These are phyloP conservation scores for Pedionomus torquatus DNA, from an alignment of 2,113 vertebrate genomes.

Conservation along the genomic window DNA sequence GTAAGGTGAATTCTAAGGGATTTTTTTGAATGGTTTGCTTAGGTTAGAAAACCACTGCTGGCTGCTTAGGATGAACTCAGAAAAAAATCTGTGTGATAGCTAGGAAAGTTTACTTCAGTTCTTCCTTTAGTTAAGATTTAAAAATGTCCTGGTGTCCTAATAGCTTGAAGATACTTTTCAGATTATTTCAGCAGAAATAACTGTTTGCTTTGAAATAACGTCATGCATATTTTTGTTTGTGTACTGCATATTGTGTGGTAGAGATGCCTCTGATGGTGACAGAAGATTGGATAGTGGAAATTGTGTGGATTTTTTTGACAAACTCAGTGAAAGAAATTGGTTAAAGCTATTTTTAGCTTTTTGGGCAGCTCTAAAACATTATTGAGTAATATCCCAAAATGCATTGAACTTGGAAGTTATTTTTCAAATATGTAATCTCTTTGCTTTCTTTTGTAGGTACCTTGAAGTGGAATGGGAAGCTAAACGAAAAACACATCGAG, in stretches of 20 bases:
- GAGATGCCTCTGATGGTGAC: neutral
- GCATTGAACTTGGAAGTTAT: neutral
- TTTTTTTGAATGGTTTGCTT: neutral
- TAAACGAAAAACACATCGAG: slow-evolving; percentile 80
- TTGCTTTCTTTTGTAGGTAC: slow-evolving; percentile 80
- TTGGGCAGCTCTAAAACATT: neutral
- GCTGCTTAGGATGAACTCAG: neutral
- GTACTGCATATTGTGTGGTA: neutral
- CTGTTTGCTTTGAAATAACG: neutral
- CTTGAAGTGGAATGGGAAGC: slow-evolving; percentile 92
- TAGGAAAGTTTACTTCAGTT: neutral
- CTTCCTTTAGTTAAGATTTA: neutral
- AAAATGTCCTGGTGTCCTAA: neutral
- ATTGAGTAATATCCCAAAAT: neutral
- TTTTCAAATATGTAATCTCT: neutral
- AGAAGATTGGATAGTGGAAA: neutral
- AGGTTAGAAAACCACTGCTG: neutral
- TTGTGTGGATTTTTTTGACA: neutral
- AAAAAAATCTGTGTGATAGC: neutral
- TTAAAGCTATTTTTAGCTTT: neutral
- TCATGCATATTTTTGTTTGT: neutral
- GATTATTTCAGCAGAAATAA: neutral
- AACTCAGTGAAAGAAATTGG: neutral
- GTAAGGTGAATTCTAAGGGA: neutral
- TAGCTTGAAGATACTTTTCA: neutral